Evolutionary conservation across 2,797 vertebrate genomes (phyloP), one percentile per base, ranked within the genome.

Genomic region (Melanotaenia pygmaea): DNA sequence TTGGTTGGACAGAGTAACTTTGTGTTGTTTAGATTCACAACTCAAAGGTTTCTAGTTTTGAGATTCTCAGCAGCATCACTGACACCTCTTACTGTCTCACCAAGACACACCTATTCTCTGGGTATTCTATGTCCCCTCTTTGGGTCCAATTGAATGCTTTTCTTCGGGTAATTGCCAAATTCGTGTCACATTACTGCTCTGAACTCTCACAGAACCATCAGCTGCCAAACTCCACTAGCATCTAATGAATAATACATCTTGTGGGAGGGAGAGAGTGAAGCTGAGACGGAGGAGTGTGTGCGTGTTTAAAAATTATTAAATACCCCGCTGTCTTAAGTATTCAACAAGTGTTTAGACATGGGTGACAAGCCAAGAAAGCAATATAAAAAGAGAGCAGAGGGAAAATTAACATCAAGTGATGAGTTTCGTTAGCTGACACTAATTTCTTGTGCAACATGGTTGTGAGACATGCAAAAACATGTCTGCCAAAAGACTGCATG

Each of bases 241-340:
- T 78, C 83, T 85, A 75, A 89, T 92, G 82, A 90, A 88, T 90
- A 80, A 89, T 88, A 81, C 68, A 86, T 90, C 82, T 80, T 68
- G 74, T 77, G 74, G 69, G 66, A 84, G 77, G 26, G 70, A 65
- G 73, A 54, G 45, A 45, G 62, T 37, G 53, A 67, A 14, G 59
- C 37, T 43, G 74, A 76, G 59, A 70, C 24, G 40, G 60, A 24
- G 68, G 59, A 64, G 58, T 58, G 45, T 63, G 34, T 47, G 64
- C 57, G 38, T 61, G 34, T 59, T 34, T 0, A 1, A 60, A 88
- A 81, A 82, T 84, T 78, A 77, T 87, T 82, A 82, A 84, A 70
- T 54, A 72, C 57, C 59, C 69, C 59, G 35, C 54, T 74, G 76
- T 59, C 73, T 72, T 74, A 43, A 71, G 54, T 66, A 56, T 80